Evolutionary conservation across 2,888 invertebrate species (phyloP).

Genomic region (Clepsis dumicolana): DNA sequence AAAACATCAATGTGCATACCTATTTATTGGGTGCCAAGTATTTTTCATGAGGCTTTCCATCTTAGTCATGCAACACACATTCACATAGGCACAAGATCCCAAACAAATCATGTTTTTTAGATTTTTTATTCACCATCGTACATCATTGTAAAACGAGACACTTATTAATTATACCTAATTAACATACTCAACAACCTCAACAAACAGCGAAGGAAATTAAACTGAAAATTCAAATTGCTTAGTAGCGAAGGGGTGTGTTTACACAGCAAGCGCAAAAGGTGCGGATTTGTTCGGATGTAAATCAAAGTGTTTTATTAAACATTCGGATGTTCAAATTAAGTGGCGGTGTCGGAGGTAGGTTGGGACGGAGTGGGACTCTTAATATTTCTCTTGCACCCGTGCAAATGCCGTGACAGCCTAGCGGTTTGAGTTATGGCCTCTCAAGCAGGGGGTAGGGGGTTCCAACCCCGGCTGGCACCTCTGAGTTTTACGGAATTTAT

Average conservation of each 20-base stretch:
- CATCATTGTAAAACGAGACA: background rate
- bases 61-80: too few relatives aligned
- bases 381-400: too few relatives aligned
- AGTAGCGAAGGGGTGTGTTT: constrained; percentile 69
- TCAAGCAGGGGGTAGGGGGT: too few relatives aligned
- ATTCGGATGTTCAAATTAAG: constrained; percentile 85
- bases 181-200: constrained; percentile 38
- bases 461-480: too few relatives aligned
- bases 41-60: too few relatives aligned
- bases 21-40: too few relatives aligned
- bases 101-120: background rate
- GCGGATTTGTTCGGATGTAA: constrained; percentile 82
- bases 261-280: constrained; percentile 80
- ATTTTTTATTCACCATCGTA: background rate
- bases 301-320: constrained; percentile 86
- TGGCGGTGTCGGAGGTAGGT: constrained; percentile 69
- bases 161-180: constrained; percentile 17
- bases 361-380: constrained; percentile 57
- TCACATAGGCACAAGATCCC: background rate
- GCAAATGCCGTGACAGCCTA: too few relatives aligned
- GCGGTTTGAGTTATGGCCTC: too few relatives aligned
- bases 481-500: too few relatives aligned
- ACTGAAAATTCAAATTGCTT: constrained; percentile 53
- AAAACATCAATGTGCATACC: too few relatives aligned
- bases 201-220: constrained; percentile 56